These are phyloP conservation scores for Callosobruchus maculatus DNA, from an alignment of 2,888 invertebrate species.

Conservation along the genomic window DNA sequence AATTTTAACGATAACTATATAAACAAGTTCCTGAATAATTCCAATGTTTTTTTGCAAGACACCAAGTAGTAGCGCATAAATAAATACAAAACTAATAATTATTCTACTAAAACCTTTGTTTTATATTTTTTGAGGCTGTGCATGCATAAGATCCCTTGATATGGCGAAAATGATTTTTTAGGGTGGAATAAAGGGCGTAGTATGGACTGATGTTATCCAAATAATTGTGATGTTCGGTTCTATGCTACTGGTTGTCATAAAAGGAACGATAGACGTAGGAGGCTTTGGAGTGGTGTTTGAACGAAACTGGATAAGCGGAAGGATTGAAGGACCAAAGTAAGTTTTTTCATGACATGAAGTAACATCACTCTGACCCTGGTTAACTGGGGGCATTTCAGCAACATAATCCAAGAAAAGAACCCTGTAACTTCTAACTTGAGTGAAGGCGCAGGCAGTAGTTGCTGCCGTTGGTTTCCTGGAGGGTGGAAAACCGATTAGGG, in stretches of 20 bases:
- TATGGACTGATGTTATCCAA: slow-evolving; percentile 81
- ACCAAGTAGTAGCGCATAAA: too few relatives aligned
- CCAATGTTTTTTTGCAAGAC: too few relatives aligned
- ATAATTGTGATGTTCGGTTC: slow-evolving; percentile 72
- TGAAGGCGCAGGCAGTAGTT: too few relatives aligned
- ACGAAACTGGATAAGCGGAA: slow-evolving; percentile 64
- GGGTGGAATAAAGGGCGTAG: slow-evolving; percentile 78
- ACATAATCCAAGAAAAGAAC: not conserved
- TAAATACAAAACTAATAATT: too few relatives aligned
- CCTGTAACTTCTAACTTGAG: too few relatives aligned
- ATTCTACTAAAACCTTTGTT: too few relatives aligned
- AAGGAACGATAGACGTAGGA: slow-evolving; percentile 71
- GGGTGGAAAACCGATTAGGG: too few relatives aligned
- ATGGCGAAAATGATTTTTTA: slow-evolving; percentile 33
- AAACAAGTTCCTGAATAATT: too few relatives aligned
- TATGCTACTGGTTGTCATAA: slow-evolving; percentile 67
- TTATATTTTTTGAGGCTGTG: too few relatives aligned
- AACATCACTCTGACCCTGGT: not conserved
- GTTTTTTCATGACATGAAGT: slow-evolving; percentile 20
- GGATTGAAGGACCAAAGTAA: slow-evolving; percentile 69
- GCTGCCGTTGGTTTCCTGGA: too few relatives aligned
- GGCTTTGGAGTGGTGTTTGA: slow-evolving; percentile 52
- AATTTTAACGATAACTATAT: too few relatives aligned
- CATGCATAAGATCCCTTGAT: too few relatives aligned
- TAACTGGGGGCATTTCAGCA: not conserved